A percentile compares a stretch with the other conserved stretches of the same genome.
These are phyloP conservation scores for Ceratosolen fusciceps DNA, from an alignment of 1,140 invertebrate genomes.

Conservation along the genomic window DNA sequence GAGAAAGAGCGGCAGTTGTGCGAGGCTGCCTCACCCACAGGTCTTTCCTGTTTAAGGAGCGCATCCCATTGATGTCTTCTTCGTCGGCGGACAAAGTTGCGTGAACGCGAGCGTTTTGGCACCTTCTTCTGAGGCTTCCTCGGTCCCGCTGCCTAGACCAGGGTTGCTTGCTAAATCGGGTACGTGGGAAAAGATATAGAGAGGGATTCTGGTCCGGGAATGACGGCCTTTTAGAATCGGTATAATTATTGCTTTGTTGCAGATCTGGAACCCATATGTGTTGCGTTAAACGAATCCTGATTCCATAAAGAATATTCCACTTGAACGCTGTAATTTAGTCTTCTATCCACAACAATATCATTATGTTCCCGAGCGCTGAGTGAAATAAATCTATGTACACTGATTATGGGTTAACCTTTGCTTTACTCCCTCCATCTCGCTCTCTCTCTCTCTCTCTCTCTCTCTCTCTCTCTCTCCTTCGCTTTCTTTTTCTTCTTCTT, in stretches of 20 bases:
- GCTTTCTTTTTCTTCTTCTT: not conserved
- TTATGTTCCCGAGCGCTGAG: slow-evolving; percentile 15
- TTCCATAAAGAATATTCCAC: slow-evolving; percentile 6
- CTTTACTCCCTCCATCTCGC: not conserved
- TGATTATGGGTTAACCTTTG: not conserved
- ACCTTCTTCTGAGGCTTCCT: slow-evolving; percentile 29
- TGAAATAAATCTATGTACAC: slow-evolving; percentile 24
- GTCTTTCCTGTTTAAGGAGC: slow-evolving; percentile 15
- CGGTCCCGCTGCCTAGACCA: not conserved
- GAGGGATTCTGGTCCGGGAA: slow-evolving; percentile 8
- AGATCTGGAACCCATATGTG: not conserved
- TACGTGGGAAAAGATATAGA: slow-evolving; percentile 39
- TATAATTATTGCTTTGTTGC: slow-evolving; percentile 29
- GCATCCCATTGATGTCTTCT: slow-evolving; percentile 16
- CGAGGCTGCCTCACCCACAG: not conserved
- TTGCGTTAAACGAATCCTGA: slow-evolving; percentile 1
- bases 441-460: not conserved
- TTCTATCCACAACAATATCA: slow-evolving; percentile 24
- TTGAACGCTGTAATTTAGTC: slow-evolving; percentile 30
- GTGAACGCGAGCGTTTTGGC: slow-evolving; percentile 34
- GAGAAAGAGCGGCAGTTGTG: no score
- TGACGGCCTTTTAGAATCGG: slow-evolving; percentile 19
- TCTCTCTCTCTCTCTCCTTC: not conserved
- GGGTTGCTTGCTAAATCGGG: slow-evolving; percentile 22
- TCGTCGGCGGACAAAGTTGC: not conserved